Evolutionary conservation across 2,113 vertebrate genomes (phyloP).

Genomic region (Brienomyrus brachyistius): DNA sequence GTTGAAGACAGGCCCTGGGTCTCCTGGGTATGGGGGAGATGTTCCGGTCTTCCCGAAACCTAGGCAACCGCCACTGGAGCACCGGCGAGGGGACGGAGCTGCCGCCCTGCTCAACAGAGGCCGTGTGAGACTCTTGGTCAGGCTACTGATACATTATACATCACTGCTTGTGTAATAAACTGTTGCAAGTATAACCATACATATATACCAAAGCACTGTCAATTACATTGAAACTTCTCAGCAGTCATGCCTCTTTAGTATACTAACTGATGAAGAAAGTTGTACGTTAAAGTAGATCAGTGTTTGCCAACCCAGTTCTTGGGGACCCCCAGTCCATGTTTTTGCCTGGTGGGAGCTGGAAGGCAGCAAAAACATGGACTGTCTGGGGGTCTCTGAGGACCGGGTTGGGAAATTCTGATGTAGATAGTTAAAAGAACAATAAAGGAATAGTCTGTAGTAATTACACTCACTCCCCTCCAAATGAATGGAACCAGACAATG

Average conservation of each 20-base stretch:
- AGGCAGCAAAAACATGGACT: neutral
- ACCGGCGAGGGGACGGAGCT: constrained; percentile 52
- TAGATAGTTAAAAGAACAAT: neutral
- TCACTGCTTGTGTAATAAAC: neutral
- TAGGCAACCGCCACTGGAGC: constrained; percentile 59
- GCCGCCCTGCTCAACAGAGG: constrained; percentile 53
- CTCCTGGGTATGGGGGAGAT: constrained; percentile 66
- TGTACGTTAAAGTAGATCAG: neutral
- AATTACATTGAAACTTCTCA: neutral
- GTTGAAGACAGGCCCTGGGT: constrained; percentile 46
- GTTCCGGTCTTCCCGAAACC: constrained; percentile 58
- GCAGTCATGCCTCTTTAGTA: neutral
- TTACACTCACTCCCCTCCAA: neutral
- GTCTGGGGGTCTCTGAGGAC: neutral
- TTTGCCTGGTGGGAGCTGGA: neutral
- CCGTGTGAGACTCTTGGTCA: neutral
- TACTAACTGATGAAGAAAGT: neutral
- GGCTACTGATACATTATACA: neutral
- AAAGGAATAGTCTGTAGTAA: neutral
- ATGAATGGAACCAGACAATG: neutral
- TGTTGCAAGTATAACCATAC: neutral
- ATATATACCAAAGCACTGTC: neutral
- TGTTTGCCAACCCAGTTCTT: neutral
- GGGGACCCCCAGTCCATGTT: neutral
- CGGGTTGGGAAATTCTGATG: neutral